Conservation (phyloP, 2,113 vertebrate species). For the Coptodon bakossiorum region DNA sequence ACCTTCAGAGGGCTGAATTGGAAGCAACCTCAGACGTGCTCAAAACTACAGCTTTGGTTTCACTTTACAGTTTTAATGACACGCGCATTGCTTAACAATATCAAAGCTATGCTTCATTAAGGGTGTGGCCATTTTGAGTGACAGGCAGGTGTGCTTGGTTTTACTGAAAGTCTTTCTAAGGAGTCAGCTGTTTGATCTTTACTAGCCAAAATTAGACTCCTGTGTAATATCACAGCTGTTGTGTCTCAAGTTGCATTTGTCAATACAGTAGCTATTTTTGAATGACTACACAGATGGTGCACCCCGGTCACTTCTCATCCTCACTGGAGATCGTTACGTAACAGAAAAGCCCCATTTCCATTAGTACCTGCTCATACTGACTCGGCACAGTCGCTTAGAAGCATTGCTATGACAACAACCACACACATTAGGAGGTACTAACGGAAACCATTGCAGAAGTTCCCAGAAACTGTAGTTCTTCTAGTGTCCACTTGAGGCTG, state of each 20-base stretch:
- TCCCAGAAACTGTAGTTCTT: neutral
- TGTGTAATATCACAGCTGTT: neutral
- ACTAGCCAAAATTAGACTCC: neutral
- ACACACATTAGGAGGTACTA: neutral
- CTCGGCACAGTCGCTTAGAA: neutral
- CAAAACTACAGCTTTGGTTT: neutral
- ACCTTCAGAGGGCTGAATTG: rapidly evolving
- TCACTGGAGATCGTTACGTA: neutral
- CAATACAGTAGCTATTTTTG: neutral
- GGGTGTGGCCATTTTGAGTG: neutral
- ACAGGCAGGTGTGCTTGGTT: neutral
- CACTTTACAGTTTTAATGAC: neutral
- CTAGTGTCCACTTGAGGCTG: neutral
- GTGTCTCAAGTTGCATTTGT: neutral
- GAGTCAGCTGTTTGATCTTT: neutral
- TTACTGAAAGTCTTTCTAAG: neutral
- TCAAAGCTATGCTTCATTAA: neutral
- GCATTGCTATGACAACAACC: neutral
- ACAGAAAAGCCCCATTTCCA: neutral
- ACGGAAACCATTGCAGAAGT: rapidly evolving
- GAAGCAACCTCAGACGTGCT: rapidly evolving
- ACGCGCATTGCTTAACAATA: neutral
- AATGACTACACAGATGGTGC: neutral
- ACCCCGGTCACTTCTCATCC: neutral
- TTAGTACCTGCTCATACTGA: neutral